Evolutionary conservation across 2,113 vertebrate genomes (phyloP).

Genomic region (Solenodon paradoxus): DNA sequence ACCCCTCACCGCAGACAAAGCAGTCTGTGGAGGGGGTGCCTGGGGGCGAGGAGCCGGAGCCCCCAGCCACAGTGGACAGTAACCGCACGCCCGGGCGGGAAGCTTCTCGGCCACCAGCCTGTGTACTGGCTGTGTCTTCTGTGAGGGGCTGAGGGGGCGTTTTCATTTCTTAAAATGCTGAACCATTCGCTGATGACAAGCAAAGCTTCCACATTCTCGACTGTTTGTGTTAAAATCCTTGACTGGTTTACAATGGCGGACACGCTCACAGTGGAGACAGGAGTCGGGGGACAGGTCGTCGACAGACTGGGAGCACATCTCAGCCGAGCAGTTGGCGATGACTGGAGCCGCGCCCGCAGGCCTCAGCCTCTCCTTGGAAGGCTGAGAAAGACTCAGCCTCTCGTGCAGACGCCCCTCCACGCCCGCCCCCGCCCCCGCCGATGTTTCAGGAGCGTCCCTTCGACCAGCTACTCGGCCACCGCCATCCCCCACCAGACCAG

Average conservation of each 20-base stretch:
- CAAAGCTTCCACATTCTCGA: not conserved
- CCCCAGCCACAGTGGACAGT: not conserved
- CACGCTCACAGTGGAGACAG: not conserved
- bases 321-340: not conserved
- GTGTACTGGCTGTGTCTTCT: rapidly evolving
- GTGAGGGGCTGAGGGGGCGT: not conserved
- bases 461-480: no score
- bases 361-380: no score
- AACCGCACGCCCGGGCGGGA: not conserved
- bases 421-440: no score
- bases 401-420: no score
- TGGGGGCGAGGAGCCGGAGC: not conserved
- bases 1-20: slow-evolving; percentile 53
- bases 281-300: not conserved
- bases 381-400: no score
- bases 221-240: not conserved
- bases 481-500: no score
- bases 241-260: not conserved
- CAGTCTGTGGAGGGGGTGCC: not conserved
- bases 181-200: not conserved
- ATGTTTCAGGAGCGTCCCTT: no score
- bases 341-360: no score
- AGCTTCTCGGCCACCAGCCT: not conserved
- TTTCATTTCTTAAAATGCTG: not conserved
- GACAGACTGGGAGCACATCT: not conserved